Percentiles rank a stretch among this genome's conserved stretches.
Evolutionary conservation across 2,888 invertebrate species (phyloP).

Genomic region (Drosophila diplacantha): DNA sequence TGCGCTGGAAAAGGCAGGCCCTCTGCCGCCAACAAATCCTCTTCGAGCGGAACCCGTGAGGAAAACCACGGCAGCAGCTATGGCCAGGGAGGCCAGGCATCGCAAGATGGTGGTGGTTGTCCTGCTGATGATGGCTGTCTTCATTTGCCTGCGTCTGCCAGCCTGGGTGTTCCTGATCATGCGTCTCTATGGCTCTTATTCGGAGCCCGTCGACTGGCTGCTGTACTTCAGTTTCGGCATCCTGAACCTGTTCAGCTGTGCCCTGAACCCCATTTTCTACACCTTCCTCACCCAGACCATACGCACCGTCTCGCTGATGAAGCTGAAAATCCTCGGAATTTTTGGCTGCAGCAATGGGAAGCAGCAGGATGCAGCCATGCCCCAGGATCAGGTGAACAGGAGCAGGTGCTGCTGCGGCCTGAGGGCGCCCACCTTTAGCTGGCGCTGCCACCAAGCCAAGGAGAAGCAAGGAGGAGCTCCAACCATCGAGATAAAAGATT

Average conservation of each 20-base stretch:
- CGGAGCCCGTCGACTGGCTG: constrained; percentile 77
- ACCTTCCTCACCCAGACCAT: constrained; percentile 80
- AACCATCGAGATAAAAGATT: background rate
- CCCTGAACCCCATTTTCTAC: constrained; percentile 81
- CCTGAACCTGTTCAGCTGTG: constrained; percentile 80
- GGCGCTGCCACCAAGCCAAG: constrained; percentile 36
- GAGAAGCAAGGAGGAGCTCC: background rate
- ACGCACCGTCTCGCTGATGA: constrained; percentile 39
- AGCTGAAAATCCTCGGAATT: constrained; percentile 15
- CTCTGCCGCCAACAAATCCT: background rate
- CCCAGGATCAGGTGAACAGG: constrained; percentile 22
- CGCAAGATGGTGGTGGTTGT: constrained; percentile 81
- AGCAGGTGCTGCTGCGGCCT: constrained; percentile 35
- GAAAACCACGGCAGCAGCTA: constrained; percentile 34
- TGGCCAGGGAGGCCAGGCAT: constrained; percentile 77
- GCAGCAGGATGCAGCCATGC: constrained; percentile 36
- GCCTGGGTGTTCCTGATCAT: constrained; percentile 79
- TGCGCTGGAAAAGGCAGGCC: constrained; percentile 10
- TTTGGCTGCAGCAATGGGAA: constrained; percentile 28
- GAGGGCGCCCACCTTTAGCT: constrained; percentile 35
- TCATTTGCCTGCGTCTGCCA: constrained; percentile 80
- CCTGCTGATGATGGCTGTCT: constrained; percentile 79
- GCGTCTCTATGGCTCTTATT: constrained; percentile 75
- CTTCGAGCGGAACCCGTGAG: background rate
- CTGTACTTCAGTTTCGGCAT: constrained; percentile 79